Conservation (phyloP, 2,797 vertebrate genomes). For the Phataginus tricuspis region DNA sequence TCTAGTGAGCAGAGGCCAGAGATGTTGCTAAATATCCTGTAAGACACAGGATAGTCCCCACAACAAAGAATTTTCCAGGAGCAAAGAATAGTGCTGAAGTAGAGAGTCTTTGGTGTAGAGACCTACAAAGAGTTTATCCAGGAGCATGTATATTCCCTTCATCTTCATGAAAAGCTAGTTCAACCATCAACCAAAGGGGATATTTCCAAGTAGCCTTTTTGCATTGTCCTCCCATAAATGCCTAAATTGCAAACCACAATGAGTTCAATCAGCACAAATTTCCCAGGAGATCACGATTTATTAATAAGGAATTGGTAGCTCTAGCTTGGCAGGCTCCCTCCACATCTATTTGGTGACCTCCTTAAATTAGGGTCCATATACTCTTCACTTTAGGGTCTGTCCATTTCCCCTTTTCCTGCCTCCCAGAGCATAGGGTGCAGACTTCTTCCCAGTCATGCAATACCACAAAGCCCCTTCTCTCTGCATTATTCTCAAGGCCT, state of each 20-base stretch:
- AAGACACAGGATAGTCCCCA: not conserved
- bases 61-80: not conserved
- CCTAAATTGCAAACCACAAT: not conserved
- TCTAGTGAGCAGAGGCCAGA: not conserved
- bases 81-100: not conserved
- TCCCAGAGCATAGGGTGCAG: not conserved
- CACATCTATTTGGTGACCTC: not conserved
- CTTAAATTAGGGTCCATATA: not conserved
- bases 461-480: not conserved
- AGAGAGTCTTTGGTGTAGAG: not conserved
- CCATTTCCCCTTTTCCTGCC: not conserved
- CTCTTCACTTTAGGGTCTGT: not conserved
- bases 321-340: not conserved
- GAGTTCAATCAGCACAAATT: not conserved
- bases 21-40: not conserved
- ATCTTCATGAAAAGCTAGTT: not conserved
- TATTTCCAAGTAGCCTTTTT: not conserved
- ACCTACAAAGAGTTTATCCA: not conserved
- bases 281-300: not conserved
- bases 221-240: not conserved
- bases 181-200: not conserved
- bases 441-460: not conserved
- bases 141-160: not conserved
- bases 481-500: conserved; percentile 39
- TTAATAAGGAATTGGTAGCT: not conserved